Percentiles rank a stretch among this genome's conserved stretches.
Conservation (phyloP, 2,888 invertebrate genomes). For the Dromius quadrimaculatus region DNA sequence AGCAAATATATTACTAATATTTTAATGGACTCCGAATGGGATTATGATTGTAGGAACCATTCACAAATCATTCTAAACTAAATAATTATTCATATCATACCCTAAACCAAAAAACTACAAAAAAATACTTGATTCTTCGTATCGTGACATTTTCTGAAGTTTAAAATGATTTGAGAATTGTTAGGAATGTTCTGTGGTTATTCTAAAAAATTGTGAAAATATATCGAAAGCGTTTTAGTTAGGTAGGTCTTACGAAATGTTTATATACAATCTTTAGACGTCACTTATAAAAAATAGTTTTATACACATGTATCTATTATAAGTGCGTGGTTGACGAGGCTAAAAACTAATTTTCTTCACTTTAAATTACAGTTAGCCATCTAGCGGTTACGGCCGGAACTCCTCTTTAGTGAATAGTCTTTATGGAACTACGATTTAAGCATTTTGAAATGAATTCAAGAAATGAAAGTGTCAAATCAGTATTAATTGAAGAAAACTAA, state of each 20-base stretch:
- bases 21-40: constrained; percentile 38
- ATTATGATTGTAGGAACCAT: constrained; percentile 8
- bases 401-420: too few species aligned
- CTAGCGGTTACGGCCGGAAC: too few species aligned
- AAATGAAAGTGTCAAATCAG: too few species aligned
- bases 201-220: constrained; percentile 36
- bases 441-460: too few species aligned
- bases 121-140: constrained; percentile 15
- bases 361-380: too few species aligned
- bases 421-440: too few species aligned
- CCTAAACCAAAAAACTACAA: constrained; percentile 18
- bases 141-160: background rate
- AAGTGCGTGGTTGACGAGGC: background rate
- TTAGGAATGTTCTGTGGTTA: constrained; percentile 42
- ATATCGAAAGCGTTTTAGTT: constrained; percentile 33
- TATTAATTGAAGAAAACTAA: too few species aligned
- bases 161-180: constrained; percentile 25
- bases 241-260: constrained; percentile 28
- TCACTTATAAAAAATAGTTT: constrained; percentile 36
- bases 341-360: background rate
- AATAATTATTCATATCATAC: constrained; percentile 19
- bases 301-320: constrained; percentile 37
- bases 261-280: constrained; percentile 31
- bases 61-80: constrained; percentile 23
- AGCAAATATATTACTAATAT: constrained; percentile 44